Evolutionary conservation across 2,113 vertebrate genomes (phyloP).

Genomic region (Bothrops jararaca): DNA sequence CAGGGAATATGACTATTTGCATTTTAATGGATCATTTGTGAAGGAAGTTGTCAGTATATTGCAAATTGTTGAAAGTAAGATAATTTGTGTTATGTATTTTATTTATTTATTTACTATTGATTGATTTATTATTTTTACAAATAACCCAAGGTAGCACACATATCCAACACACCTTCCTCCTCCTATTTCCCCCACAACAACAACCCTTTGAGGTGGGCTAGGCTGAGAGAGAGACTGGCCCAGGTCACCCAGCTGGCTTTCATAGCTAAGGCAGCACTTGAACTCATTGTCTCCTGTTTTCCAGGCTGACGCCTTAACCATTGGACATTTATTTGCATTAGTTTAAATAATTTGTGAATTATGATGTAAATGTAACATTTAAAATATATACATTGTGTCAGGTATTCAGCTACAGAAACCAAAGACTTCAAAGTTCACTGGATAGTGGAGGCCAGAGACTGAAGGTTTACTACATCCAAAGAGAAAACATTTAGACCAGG

Average conservation of each 20-base stretch:
- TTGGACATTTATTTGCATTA: background rate
- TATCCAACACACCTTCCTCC: background rate
- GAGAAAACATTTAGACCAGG: background rate
- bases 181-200: background rate
- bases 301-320: no score
- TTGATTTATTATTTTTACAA: background rate
- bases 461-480: background rate
- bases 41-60: background rate
- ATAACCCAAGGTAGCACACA: background rate
- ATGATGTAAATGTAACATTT: background rate
- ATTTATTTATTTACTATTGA: background rate
- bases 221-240: background rate
- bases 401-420: background rate
- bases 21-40: background rate
- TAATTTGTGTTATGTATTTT: background rate
- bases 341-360: background rate
- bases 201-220: background rate
- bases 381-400: background rate
- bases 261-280: no score
- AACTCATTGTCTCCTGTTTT: background rate
- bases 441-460: background rate
- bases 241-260: no score
- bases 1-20: background rate
- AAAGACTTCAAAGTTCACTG: background rate
- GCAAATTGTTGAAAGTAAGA: background rate